Conservation (phyloP, 2,113 vertebrate genomes). For the Platichthys stellatus region DNA sequence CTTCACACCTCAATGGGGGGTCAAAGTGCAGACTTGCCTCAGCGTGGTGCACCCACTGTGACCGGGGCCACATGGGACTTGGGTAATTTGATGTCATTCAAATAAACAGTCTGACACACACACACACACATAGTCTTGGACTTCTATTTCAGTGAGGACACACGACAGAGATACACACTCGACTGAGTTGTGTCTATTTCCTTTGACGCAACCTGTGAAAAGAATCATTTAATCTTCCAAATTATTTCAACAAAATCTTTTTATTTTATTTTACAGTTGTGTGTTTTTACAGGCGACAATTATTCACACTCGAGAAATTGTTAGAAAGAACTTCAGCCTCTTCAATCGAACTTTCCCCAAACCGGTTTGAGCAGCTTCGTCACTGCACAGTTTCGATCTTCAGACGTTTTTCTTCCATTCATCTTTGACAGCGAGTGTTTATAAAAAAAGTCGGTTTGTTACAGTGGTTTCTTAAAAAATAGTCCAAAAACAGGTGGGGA, state of each 20-base stretch:
- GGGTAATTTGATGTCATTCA: constrained; percentile 4
- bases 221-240: constrained; percentile 22
- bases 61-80: constrained; percentile 36
- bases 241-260: constrained; percentile 42
- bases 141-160: no score
- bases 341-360: constrained; percentile 46
- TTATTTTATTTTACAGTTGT: constrained; percentile 53
- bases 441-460: constrained; percentile 29
- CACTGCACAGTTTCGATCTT: constrained; percentile 28
- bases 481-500: constrained; percentile 31
- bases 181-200: no score
- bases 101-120: neutral
- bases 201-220: neutral
- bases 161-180: no score
- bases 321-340: constrained; percentile 44
- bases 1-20: constrained; percentile 67
- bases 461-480: constrained; percentile 23
- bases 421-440: constrained; percentile 1
- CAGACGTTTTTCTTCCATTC: constrained; percentile 17
- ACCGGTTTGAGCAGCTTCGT: constrained; percentile 46
- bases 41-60: constrained; percentile 34
- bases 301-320: constrained; percentile 24
- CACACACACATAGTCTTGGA: neutral
- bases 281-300: constrained; percentile 31
- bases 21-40: constrained; percentile 55